Evolutionary conservation across 2,888 invertebrate genomes (phyloP), one percentile per base, ranked within the genome.

Genomic region (Hoplodrina blanda): DNA sequence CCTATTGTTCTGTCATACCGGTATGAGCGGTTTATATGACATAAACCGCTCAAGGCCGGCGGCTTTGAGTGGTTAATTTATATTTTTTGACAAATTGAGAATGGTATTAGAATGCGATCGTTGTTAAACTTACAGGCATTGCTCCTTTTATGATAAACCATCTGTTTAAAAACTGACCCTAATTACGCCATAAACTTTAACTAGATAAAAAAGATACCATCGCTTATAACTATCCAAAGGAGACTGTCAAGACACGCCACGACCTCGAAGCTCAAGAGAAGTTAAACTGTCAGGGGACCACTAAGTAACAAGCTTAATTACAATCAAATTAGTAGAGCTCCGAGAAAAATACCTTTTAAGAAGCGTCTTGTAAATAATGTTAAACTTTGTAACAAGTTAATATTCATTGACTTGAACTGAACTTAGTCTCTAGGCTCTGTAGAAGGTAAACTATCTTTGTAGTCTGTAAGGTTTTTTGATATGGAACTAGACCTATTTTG

Each of bases 301-400:
- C 71, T 61, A 70, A 73, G 66, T 82, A 71, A 81, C 76, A 67
- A 68, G 63, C 55, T 76, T 83, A 81, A 81, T 83, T 83, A 80
- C 66, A 83, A 83, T 83, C 50, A 73, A 69, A 71, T 76, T 80
- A 71, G 49, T 56, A 60, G 25, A 49, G 52, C 62, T 49, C 44
- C 13, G 62, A 55, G 83, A 69, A 80, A 74, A 73, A 73, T 80
- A 69, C 44, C 41, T 67, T 71, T 64, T 78, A 67, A 68, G 82
- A 76, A 50, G 53, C 17, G 56, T 19, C 41, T n/a, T n/a, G 56
- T n/a, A 56, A 67, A 63, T 74, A 67, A 67, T 55, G 55, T 62
- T 59, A 52, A 62, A 66, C 66, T 60, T 20, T 0, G 41, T 62
- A 53, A 44, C 55, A 59, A 71, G 62, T 66, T 79, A 53, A 79